Evolutionary conservation across 2,888 invertebrate species (phyloP).

Genomic region (Rapana venosa): DNA sequence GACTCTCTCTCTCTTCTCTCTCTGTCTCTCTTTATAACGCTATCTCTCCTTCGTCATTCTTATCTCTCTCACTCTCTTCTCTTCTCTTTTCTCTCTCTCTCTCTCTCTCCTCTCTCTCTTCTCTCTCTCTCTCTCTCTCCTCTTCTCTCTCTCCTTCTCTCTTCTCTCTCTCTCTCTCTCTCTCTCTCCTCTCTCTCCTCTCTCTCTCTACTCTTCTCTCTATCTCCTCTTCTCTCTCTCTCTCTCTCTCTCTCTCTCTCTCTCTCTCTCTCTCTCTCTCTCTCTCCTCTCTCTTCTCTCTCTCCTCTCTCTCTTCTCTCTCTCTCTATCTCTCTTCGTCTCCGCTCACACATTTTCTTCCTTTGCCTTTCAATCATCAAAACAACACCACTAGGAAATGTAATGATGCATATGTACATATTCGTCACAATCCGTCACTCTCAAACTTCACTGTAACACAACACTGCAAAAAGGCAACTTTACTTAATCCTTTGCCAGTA

Average conservation of each 20-base stretch:
- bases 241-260: constrained; percentile 21
- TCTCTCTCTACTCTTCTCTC: not conserved
- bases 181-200: not conserved
- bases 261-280: constrained; percentile 10
- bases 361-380: too few species aligned
- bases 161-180: not conserved
- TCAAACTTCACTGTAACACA: too few species aligned
- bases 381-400: too few species aligned
- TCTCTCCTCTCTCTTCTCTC: not conserved
- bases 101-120: not conserved
- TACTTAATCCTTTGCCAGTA: too few species aligned
- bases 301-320: not conserved
- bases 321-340: not conserved
- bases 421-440: too few species aligned
- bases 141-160: constrained; percentile 8
- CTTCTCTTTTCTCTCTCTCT: not conserved
- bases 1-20: not conserved
- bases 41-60: not conserved
- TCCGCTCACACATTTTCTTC: too few species aligned
- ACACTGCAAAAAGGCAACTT: too few species aligned
- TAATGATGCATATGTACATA: too few species aligned
- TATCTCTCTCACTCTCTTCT: not conserved
- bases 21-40: not conserved
- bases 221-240: not conserved
- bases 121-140: not conserved